phyloP scores from a whole-genome alignment of 2,113 vertebrate genomes.

The Rostratula benghalensis region DNA sequence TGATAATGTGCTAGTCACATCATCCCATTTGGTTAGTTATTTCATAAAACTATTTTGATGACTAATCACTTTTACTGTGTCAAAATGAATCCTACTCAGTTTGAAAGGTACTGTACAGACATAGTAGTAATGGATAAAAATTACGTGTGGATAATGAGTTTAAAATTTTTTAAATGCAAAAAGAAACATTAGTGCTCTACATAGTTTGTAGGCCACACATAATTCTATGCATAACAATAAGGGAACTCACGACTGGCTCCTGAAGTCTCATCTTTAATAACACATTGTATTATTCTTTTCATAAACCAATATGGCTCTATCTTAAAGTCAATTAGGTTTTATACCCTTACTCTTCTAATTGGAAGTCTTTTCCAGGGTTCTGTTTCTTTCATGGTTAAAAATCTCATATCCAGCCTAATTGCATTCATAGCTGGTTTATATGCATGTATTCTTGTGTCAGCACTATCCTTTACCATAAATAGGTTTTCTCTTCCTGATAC shows the following conservation, averaged over 20 bases:
- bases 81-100: conserved; percentile 56
- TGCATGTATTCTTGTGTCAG: conserved; percentile 50
- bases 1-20: conserved; percentile 39
- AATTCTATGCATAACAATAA: neutral
- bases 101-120: neutral
- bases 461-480: conserved; percentile 63
- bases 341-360: neutral
- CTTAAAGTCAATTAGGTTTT: conserved; percentile 36
- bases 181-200: neutral
- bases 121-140: conserved; percentile 31
- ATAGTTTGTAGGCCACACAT: neutral
- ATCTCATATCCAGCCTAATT: conserved; percentile 32
- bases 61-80: conserved; percentile 57
- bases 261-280: neutral
- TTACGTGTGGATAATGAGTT: neutral
- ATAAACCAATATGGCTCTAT: neutral
- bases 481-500: conserved; percentile 47
- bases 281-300: neutral
- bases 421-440: conserved; percentile 5
- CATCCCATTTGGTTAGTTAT: conserved; percentile 44
- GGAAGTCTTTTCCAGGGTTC: neutral
- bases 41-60: conserved; percentile 52
- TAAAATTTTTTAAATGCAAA: neutral
- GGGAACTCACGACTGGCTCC: neutral
- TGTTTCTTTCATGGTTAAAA: conserved; percentile 23